Percentiles rank a stretch among this genome's conserved stretches.
phyloP scores from a whole-genome alignment of 2,797 vertebrate species.

The Eidolon dupreanum region DNA sequence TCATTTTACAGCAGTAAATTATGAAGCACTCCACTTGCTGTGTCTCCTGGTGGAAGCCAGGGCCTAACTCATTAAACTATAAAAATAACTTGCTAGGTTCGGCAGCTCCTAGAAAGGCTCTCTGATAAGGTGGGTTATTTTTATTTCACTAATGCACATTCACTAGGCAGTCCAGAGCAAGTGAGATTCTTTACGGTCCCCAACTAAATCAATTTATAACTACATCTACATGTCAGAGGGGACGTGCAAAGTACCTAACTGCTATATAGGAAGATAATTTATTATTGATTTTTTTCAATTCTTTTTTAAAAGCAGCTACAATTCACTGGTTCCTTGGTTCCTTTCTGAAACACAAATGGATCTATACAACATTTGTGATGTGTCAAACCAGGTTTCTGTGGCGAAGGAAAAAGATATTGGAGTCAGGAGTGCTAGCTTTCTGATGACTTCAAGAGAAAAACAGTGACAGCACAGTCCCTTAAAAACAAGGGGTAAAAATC shows the following conservation, averaged over 20 bases:
- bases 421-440: slow-evolving; percentile 42
- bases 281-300: slow-evolving; percentile 85
- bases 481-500: slow-evolving; percentile 15
- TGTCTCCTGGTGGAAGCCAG: slow-evolving; percentile 81
- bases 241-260: slow-evolving; percentile 76
- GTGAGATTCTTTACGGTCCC: slow-evolving; percentile 70
- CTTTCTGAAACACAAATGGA: slow-evolving; percentile 70
- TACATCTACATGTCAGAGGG: slow-evolving; percentile 82
- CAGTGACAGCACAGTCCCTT: not conserved
- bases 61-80: slow-evolving; percentile 85
- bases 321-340: slow-evolving; percentile 75
- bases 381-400: slow-evolving; percentile 64
- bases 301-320: slow-evolving; percentile 80
- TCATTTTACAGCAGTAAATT: slow-evolving; percentile 88
- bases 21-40: slow-evolving; percentile 81
- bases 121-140: slow-evolving; percentile 84
- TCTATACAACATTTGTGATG: slow-evolving; percentile 48
- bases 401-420: slow-evolving; percentile 60
- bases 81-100: slow-evolving; percentile 84
- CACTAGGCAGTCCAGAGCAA: slow-evolving; percentile 73
- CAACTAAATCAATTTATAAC: slow-evolving; percentile 86
- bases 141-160: slow-evolving; percentile 80
- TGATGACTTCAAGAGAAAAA: slow-evolving; percentile 8
- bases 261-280: slow-evolving; percentile 84
- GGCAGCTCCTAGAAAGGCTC: slow-evolving; percentile 72